Percentiles rank a stretch among this genome's conserved stretches.
Conservation (phyloP, 2,797 vertebrate genomes). For the Cirrhinus molitorella region DNA sequence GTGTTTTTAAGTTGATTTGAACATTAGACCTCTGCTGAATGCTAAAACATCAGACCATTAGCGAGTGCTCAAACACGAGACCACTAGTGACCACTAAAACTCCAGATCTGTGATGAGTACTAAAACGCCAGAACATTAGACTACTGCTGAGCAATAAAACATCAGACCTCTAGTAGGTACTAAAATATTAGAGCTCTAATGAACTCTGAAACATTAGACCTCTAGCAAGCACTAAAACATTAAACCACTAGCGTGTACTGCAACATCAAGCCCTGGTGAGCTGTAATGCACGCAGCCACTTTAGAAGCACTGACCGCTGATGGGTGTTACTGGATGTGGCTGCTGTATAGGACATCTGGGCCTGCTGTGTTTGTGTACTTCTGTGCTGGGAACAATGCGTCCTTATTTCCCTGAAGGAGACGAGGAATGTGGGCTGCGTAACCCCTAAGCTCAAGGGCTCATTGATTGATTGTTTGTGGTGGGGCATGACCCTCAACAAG, state of each 20-base stretch:
- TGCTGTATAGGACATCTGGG: slow-evolving; percentile 16
- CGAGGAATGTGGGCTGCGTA: slow-evolving; percentile 57
- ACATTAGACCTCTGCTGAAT: slow-evolving; percentile 1
- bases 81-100: slow-evolving; percentile 42
- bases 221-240: slow-evolving; percentile 37
- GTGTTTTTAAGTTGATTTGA: slow-evolving; percentile 6
- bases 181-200: slow-evolving; percentile 49
- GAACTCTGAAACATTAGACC: slow-evolving; percentile 49
- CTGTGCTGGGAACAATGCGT: slow-evolving; percentile 52
- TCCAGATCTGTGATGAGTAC: slow-evolving; percentile 40
- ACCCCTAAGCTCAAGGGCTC: slow-evolving; percentile 66
- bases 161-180: slow-evolving; percentile 43
- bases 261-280: slow-evolving; percentile 19
- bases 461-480: slow-evolving; percentile 76
- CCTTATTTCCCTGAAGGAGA: slow-evolving; percentile 61
- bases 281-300: slow-evolving; percentile 32
- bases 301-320: slow-evolving; percentile 15
- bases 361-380: slow-evolving; percentile 49
- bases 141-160: slow-evolving; percentile 41
- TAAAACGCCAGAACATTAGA: slow-evolving; percentile 36
- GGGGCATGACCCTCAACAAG: slow-evolving; percentile 71
- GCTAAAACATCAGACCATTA: slow-evolving; percentile 43
- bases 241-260: slow-evolving; percentile 27
- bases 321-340: slow-evolving; percentile 29
- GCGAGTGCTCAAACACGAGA: slow-evolving; percentile 9